Evolutionary conservation across 2,888 invertebrate genomes (phyloP).

Genomic region (Tolmerus cingulatus): DNA sequence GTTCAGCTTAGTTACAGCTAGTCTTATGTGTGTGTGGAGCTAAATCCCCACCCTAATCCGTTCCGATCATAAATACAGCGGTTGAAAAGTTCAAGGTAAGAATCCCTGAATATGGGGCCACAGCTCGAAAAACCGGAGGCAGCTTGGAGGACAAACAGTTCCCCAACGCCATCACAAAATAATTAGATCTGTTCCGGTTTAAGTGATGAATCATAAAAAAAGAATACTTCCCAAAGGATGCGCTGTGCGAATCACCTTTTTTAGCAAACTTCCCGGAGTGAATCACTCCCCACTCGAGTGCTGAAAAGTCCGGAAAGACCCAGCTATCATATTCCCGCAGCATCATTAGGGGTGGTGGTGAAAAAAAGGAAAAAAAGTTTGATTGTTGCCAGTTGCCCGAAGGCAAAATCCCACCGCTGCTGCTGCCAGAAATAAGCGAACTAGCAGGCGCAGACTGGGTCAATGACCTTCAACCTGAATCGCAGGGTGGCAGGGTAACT

Average conservation of each 20-base stretch:
- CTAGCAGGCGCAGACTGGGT: constrained; percentile 40
- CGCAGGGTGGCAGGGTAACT: not conserved
- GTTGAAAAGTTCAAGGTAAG: not conserved
- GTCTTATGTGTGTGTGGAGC: not conserved
- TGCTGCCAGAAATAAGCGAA: not conserved
- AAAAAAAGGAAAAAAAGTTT: not conserved
- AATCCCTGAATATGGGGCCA: not conserved
- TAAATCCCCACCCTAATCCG: not conserved
- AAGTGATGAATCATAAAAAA: not conserved
- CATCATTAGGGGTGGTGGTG: not conserved
- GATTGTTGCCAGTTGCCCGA: constrained; percentile 13
- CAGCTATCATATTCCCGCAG: not conserved
- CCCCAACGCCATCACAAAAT: not conserved
- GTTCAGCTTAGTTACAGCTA: not conserved
- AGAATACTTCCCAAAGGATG: not conserved
- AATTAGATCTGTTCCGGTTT: not conserved
- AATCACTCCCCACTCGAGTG: not conserved
- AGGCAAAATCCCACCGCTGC: not conserved
- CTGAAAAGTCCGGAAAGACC: constrained; percentile 1
- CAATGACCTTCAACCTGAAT: constrained; percentile 42
- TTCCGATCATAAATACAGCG: not conserved
- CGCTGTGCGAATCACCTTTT: not conserved
- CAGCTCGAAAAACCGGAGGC: not conserved
- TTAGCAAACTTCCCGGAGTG: not conserved
- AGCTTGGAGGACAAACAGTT: not conserved